Evolutionary conservation across 2,888 invertebrate species (phyloP).

Genomic region (Nebria brevicollis): DNA sequence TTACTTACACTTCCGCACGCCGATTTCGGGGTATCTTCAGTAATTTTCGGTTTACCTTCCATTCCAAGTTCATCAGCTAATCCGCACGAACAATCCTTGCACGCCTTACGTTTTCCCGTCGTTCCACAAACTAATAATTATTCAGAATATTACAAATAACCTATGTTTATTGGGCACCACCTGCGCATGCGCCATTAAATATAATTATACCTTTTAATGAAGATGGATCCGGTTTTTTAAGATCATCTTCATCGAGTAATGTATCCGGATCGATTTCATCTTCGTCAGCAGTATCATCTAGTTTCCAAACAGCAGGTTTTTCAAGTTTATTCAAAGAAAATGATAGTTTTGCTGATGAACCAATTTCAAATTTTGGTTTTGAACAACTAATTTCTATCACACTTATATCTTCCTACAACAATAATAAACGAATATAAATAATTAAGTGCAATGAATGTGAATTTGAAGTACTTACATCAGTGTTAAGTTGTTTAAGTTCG

Average conservation of each 20-base stretch:
- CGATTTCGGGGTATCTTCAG: conserved; percentile 75
- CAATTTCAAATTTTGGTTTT: conserved; percentile 78
- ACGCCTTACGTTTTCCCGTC: conserved; percentile 93
- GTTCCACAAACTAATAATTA: conserved; percentile 77
- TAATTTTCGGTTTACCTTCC: conserved; percentile 66
- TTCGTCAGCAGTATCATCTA: conserved; percentile 75
- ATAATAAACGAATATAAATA: conserved; percentile 10
- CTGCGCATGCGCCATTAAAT: too few species aligned
- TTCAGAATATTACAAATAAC: conserved; percentile 27
- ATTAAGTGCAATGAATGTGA: neutral
- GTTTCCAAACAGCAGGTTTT: conserved; percentile 76
- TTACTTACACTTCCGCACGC: conserved; percentile 95
- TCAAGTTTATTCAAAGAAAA: conserved; percentile 60
- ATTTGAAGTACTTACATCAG: conserved; percentile 5
- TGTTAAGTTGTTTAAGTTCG: conserved; percentile 10
- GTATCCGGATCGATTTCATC: conserved; percentile 90
- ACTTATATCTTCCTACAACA: conserved; percentile 49
- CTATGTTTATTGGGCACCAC: neutral
- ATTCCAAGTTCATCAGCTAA: conserved; percentile 90
- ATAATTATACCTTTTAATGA: conserved; percentile 77
- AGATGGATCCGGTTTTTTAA: conserved; percentile 85
- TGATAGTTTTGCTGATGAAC: conserved; percentile 70
- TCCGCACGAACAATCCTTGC: conserved; percentile 98
- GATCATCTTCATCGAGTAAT: conserved; percentile 89
- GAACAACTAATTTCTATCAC: conserved; percentile 62